Evolutionary conservation across 2,888 invertebrate species (phyloP), one percentile per base, ranked within the genome.

Genomic region (Eupelmus urozonus): DNA sequence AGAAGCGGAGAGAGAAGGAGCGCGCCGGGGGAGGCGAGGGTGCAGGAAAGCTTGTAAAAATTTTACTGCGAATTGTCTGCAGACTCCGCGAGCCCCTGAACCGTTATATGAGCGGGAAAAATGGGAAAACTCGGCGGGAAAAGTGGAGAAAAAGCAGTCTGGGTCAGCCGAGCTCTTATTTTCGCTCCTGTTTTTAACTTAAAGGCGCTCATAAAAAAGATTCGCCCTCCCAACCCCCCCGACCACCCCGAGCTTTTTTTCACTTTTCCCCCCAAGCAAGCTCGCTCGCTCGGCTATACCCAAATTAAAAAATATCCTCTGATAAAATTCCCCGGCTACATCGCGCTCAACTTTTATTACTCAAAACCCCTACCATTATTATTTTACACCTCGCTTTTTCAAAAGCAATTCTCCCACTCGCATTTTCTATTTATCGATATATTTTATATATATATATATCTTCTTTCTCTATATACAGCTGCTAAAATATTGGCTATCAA

Each of bases 51-150:
- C 79, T 84, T 85, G 88, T 89, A 89, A 89, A 89, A 89, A 88
- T 89, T 89, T 89, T 89, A 89, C 88, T 89, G 89, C 89, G 88
- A 89, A 89, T 89, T 89, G 89, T 89, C 89, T 89, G 88, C 88
- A 86, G 86, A 88, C 88, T 83, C 85, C 80, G n/a, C n/a, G 85
- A 83, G 82, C 85, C 83, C 83, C 81, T 80, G 83, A 84, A 82
- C 83, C 87, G 85, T 88, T 89, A 89, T 89, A 88, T 86, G 84
- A 85, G 83, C 84, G 84, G 85, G 87, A 87, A 88, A 88, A 87
- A 88, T 88, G 85, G 87, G 87, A 88, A 76, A 87, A 87, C 85
- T 85, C 85, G 82, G 82, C 82, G 82, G 84, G 82, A 83, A 82
- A 83, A 80, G 77, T 78, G 74, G 78, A 83, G 85, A 88, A 88